phyloP scores from a whole-genome alignment of 2,113 vertebrate genomes.

The Hippocampus comes region DNA sequence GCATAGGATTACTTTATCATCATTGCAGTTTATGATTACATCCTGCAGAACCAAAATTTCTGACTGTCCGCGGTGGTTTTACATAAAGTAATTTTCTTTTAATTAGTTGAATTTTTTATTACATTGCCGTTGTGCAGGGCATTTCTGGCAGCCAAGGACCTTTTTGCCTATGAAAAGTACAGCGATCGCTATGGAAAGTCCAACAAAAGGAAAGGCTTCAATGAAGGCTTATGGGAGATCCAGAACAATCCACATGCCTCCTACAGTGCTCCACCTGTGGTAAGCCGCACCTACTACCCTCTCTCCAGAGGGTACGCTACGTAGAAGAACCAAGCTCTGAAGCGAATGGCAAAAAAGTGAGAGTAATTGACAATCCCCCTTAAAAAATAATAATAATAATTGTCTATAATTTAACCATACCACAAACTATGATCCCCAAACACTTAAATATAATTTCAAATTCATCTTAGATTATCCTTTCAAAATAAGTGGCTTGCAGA shows the following conservation, averaged over 20 bases:
- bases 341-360: no score
- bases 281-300: conserved; percentile 65
- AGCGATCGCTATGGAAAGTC: conserved; percentile 94
- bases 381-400: no score
- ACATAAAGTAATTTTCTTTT: background rate
- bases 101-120: background rate
- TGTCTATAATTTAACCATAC: no score
- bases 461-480: no score
- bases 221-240: conserved; percentile 98
- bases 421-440: no score
- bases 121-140: conserved; percentile 72
- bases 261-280: conserved; percentile 84
- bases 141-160: conserved; percentile 93
- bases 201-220: conserved; percentile 99
- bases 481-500: no score
- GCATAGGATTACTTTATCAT: background rate
- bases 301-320: background rate
- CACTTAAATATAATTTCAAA: no score
- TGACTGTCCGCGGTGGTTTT: background rate
- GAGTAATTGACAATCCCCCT: no score
- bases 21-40: background rate
- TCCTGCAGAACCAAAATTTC: background rate
- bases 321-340: no score
- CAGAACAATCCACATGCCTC: conserved; percentile 98
- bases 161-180: conserved; percentile 92